Conservation (phyloP, 2,888 invertebrate genomes). For the Cosmia pyralina region DNA sequence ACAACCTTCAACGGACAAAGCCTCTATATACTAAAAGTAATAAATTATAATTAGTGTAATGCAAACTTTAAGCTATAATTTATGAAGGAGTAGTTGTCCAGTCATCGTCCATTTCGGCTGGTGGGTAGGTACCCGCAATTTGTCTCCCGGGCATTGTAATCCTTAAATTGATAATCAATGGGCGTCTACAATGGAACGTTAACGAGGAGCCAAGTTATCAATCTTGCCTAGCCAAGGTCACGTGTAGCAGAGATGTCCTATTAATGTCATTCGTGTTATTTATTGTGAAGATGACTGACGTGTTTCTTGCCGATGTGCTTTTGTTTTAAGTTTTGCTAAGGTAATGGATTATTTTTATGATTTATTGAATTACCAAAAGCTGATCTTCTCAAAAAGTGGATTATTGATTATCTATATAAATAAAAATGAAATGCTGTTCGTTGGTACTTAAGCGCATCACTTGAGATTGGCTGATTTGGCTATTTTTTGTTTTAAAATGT, state of each 20-base stretch:
- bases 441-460: too few relatives aligned
- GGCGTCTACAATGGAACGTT: conserved; percentile 76
- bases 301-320: conserved; percentile 44
- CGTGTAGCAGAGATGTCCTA: conserved; percentile 55
- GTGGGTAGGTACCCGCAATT: conserved; percentile 70
- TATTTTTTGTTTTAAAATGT: too few relatives aligned
- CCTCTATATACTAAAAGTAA: conserved; percentile 35
- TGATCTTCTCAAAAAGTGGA: too few relatives aligned
- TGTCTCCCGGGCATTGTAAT: conserved; percentile 76
- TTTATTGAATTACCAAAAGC: not conserved
- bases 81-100: conserved; percentile 59
- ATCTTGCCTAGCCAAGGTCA: conserved; percentile 79
- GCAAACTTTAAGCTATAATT: conserved; percentile 63
- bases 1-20: not conserved
- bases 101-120: conserved; percentile 70
- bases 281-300: conserved; percentile 49
- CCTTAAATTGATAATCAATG: conserved; percentile 83
- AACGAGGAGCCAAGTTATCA: conserved; percentile 79
- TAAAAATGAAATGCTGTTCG: too few relatives aligned
- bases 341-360: not conserved
- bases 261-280: conserved; percentile 63
- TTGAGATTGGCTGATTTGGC: too few relatives aligned
- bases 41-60: conserved; percentile 64
- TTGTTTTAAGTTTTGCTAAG: conserved; percentile 24
- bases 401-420: too few relatives aligned